Evolutionary conservation across 2,113 vertebrate species (phyloP), one percentile per base, ranked within the genome.

Genomic region (Geothlypis trichas): DNA sequence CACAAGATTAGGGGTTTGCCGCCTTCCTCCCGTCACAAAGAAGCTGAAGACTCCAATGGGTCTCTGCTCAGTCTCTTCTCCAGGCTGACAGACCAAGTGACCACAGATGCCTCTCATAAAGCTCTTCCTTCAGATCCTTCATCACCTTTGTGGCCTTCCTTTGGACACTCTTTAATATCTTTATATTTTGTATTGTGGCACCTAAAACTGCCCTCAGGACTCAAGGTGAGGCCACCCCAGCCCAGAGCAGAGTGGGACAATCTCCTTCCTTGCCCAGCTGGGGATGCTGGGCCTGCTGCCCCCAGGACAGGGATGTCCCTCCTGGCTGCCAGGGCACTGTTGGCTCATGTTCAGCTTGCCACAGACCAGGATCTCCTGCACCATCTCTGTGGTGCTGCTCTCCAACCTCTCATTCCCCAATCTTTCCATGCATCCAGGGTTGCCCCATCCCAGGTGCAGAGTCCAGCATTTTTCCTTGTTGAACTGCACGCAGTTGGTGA

Each of bases 281-380:
- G 8, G 0, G 2, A 27, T 57, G 11, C 58, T 42, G 31, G 0
- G 13, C 31, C 51, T 35, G 17, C 5, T 51, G 15, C 0, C 7
- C 9, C 9, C 42, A 13, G 30, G 21, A 51, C 51, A 57, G 2
- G 4, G 21, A 0, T 42, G 85, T 1, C 11, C 42, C 30, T 65
- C 31, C 14, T 27, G 42, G 30, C n/a, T 41, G 15, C n/a, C 75
- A 55, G 41, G 7, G 7, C n/a, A 31, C 26, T 63, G 35, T 14
- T 65, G 58, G 9, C 11, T 49, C 5, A 8, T 3, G 1, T 42
- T 3, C 58, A 49, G 4, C 12, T 51, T 30, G 21, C 11, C 67
- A 19, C 1, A 0, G 1, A 5, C 9, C 76, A 88, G 35, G 17
- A 49, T 2, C 17, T 8, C 16, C 17, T 31, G 11, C 1, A 17